Percentiles rank a stretch among this genome's conserved stretches.
These are phyloP conservation scores for Eurosta solidaginis DNA, from an alignment of 1,140 invertebrate species.

Conservation along the genomic window DNA sequence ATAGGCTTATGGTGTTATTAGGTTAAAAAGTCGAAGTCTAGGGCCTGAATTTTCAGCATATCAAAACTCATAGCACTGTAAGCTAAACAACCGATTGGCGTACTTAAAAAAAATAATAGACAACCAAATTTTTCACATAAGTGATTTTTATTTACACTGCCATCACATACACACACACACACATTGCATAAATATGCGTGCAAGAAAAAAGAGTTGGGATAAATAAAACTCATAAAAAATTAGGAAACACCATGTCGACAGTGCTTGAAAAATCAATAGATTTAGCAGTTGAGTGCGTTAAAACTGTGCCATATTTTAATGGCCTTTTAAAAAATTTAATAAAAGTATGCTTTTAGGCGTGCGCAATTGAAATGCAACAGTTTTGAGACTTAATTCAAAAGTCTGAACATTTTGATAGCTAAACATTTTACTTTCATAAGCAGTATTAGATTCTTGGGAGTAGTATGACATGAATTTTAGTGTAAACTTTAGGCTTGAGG, in stretches of 20 bases:
- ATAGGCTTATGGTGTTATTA: no score
- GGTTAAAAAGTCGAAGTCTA: no score
- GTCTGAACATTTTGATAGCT: no score
- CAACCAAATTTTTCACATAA: not conserved
- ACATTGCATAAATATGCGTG: not conserved
- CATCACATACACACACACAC: not conserved
- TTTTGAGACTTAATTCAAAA: no score
- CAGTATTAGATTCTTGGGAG: no score
- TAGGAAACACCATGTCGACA: not conserved
- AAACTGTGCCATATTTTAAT: slow-evolving; percentile 1
- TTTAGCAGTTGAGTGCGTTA: no score
- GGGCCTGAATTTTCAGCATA: not conserved
- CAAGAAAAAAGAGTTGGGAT: no score
- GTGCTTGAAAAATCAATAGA: not conserved
- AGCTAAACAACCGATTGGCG: not conserved
- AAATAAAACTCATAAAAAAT: not conserved
- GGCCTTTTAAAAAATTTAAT: no score
- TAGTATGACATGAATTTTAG: no score
- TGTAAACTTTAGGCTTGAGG: no score
- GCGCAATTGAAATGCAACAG: no score
- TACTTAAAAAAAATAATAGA: not conserved
- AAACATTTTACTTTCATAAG: no score
- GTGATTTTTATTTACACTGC: slow-evolving; percentile 21
- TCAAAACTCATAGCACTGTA: not conserved
- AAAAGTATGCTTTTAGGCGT: not conserved